A percentile compares a stretch with the other conserved stretches of the same genome.
These are phyloP conservation scores for Watsonalla cultraria DNA, from an alignment of 2,888 invertebrate genomes.

Conservation along the genomic window DNA sequence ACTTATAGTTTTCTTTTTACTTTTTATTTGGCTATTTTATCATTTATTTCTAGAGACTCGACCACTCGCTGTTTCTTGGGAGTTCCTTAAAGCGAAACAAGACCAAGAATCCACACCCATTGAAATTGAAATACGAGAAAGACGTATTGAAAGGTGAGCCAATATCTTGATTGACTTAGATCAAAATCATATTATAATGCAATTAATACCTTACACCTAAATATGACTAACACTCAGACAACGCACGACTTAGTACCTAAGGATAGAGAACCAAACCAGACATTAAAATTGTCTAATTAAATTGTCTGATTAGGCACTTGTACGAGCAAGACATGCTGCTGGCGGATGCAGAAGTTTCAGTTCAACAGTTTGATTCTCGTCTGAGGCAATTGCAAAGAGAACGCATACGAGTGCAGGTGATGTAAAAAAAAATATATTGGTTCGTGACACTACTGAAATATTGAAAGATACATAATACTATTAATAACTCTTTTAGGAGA, in stretches of 20 bases:
- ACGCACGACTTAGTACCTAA: too few species aligned
- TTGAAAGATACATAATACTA: not conserved
- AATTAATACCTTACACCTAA: too few species aligned
- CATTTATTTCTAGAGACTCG: slow-evolving; percentile 39
- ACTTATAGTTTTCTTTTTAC: too few species aligned
- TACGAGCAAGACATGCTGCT: slow-evolving; percentile 84
- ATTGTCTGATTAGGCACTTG: slow-evolving; percentile 53
- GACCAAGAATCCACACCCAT: slow-evolving; percentile 65
- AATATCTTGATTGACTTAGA: not conserved
- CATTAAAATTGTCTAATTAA: too few species aligned
- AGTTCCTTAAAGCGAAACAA: slow-evolving; percentile 47
- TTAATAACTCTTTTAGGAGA: slow-evolving; percentile 40
- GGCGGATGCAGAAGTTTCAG: slow-evolving; percentile 74
- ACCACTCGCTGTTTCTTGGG: slow-evolving; percentile 61
- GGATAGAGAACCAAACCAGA: too few species aligned
- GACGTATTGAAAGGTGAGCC: slow-evolving; percentile 66
- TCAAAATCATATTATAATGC: not conserved
- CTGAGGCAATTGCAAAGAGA: slow-evolving; percentile 76
- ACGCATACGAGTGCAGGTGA: slow-evolving; percentile 78
- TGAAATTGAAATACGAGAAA: slow-evolving; percentile 77
- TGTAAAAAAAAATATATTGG: not conserved
- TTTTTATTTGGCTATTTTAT: too few species aligned
- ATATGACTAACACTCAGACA: too few species aligned
- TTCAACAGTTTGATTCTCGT: slow-evolving; percentile 82
- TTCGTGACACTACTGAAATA: not conserved